These are phyloP conservation scores for Hiodon alosoides DNA, from an alignment of 2,113 vertebrate species.

Conservation along the genomic window DNA sequence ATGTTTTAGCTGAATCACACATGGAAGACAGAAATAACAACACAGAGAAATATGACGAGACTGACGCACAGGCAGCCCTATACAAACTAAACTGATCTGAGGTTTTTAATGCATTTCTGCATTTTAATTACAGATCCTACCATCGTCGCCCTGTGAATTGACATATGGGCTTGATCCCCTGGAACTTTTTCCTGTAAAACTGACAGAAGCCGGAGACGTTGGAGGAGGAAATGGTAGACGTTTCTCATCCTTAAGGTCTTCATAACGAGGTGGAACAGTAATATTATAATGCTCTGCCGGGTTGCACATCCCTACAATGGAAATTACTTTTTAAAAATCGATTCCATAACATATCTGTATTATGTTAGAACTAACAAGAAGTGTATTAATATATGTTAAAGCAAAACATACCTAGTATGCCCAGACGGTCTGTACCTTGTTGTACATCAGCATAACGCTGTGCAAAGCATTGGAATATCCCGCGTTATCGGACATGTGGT, in stretches of 20 bases:
- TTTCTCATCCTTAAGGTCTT: slow-evolving; percentile 16
- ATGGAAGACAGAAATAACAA: neutral
- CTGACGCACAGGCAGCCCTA: no score
- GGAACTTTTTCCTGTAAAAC: neutral
- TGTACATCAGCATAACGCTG: neutral
- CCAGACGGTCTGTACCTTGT: neutral
- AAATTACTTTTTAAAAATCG: neutral
- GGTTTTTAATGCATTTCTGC: neutral
- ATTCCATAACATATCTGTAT: neutral
- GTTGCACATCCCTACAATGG: slow-evolving; percentile 15
- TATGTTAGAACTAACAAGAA: neutral
- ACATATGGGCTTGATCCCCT: neutral
- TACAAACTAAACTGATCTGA: no score
- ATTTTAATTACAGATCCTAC: slow-evolving; percentile 6
- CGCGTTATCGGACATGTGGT: neutral
- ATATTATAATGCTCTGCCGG: slow-evolving; percentile 5
- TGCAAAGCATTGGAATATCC: neutral
- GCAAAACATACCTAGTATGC: neutral
- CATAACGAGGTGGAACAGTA: slow-evolving; percentile 16
- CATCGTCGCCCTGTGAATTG: neutral
- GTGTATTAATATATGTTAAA: neutral
- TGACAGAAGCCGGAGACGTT: slow-evolving; percentile 3
- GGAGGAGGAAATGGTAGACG: slow-evolving; percentile 22
- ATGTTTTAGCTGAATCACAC: no score
- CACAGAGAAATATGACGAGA: neutral